Percentiles rank a stretch among this genome's conserved stretches.
Conservation (phyloP, 2,113 vertebrate species). For the Sinocyclocheilus grahami region DNA sequence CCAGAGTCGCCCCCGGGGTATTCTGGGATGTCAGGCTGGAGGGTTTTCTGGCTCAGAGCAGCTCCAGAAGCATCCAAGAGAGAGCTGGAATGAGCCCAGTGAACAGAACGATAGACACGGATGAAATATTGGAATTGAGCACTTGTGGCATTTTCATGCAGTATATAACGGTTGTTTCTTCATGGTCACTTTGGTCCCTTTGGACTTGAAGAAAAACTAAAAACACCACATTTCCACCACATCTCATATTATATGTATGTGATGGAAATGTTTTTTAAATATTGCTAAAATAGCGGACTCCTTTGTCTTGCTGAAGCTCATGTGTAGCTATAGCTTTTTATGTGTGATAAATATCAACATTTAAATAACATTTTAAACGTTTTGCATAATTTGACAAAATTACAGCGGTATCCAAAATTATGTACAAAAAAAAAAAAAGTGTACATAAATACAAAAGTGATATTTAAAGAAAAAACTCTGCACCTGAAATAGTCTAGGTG, state of each 20-base stretch:
- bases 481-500: too few species aligned
- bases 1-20: not conserved
- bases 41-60: constrained; percentile 27
- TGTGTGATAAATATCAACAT: not conserved
- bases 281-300: not conserved
- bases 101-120: not conserved
- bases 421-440: not conserved
- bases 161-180: not conserved
- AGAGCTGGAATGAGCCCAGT: constrained; percentile 13
- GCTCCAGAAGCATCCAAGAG: not conserved
- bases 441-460: too few species aligned
- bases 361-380: not conserved
- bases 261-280: not conserved
- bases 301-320: not conserved
- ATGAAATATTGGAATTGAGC: not conserved
- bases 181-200: not conserved
- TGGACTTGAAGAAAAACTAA: not conserved
- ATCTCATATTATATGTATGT: not conserved
- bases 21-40: constrained; percentile 25
- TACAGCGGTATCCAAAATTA: not conserved
- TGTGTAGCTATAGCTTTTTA: not conserved
- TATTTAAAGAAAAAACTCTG: too few species aligned
- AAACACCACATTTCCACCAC: not conserved
- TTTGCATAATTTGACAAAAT: not conserved
- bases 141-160: not conserved